A percentile compares a stretch with the other conserved stretches of the same genome.
These are phyloP conservation scores for Odontocerum albicorne DNA, from an alignment of 2,888 invertebrate species.

Conservation along the genomic window DNA sequence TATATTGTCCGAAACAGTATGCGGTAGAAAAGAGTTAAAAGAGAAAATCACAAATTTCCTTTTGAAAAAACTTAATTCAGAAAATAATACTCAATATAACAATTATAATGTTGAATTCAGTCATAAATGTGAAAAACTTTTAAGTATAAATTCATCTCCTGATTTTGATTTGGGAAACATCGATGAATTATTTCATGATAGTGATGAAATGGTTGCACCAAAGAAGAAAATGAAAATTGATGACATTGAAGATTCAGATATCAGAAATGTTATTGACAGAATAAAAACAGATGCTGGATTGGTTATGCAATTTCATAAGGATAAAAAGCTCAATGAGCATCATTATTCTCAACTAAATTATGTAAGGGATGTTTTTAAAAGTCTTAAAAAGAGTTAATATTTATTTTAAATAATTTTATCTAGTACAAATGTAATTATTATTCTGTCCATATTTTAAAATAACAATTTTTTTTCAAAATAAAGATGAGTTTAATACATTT, in stretches of 20 bases:
- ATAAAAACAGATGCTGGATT: slow-evolving; percentile 45
- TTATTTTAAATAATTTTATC: too few species aligned
- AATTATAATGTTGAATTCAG: neutral
- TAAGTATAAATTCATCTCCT: slow-evolving; percentile 36
- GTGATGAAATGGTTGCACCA: slow-evolving; percentile 44
- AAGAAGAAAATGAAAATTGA: slow-evolving; percentile 47
- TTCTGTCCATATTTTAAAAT: too few species aligned
- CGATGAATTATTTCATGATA: slow-evolving; percentile 44
- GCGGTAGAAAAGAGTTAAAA: slow-evolving; percentile 4
- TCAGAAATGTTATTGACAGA: slow-evolving; percentile 41
- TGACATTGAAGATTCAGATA: slow-evolving; percentile 38
- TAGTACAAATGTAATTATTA: too few species aligned
- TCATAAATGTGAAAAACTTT: slow-evolving; percentile 15
- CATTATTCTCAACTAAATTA: too few species aligned
- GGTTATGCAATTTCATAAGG: too few species aligned
- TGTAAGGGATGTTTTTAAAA: too few species aligned
- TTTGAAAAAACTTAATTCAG: slow-evolving; percentile 3
- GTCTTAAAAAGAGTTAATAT: too few species aligned
- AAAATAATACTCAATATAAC: neutral
- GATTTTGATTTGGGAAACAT: slow-evolving; percentile 49
- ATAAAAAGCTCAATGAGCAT: too few species aligned
- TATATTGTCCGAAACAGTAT: slow-evolving; percentile 9
- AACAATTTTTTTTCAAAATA: too few species aligned
- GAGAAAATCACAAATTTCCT: slow-evolving; percentile 4
- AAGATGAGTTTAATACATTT: too few species aligned